phyloP scores from a whole-genome alignment of 2,888 invertebrate species.

The Microdon myrmicae region DNA sequence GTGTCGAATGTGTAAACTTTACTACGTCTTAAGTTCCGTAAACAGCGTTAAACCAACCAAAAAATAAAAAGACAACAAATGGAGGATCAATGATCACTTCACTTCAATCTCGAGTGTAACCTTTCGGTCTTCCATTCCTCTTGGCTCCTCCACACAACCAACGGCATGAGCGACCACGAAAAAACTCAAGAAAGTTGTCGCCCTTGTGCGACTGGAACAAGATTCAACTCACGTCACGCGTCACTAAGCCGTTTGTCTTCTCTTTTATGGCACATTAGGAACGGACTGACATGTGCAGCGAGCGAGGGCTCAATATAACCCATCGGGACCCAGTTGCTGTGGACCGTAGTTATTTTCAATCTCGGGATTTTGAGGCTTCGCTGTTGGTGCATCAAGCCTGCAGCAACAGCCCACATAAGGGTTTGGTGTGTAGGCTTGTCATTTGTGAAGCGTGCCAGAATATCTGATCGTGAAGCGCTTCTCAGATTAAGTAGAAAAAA shows the following conservation, averaged over 20 bases:
- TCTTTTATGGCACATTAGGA: constrained; percentile 50
- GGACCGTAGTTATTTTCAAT: constrained; percentile 20
- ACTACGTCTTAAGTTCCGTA: constrained; percentile 40
- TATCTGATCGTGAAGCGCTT: constrained; percentile 19
- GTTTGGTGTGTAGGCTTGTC: constrained; percentile 23
- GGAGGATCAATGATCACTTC: constrained; percentile 26
- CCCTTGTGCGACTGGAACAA: constrained; percentile 49
- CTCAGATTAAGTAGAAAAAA: constrained; percentile 4
- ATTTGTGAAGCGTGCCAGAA: constrained; percentile 38
- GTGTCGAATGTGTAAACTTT: constrained; percentile 33
- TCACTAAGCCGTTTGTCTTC: constrained; percentile 52
- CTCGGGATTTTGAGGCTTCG: neutral
- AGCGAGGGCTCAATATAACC: constrained; percentile 3
- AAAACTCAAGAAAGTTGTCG: constrained; percentile 50
- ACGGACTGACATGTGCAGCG: constrained; percentile 40
- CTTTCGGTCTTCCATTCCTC: constrained; percentile 49
- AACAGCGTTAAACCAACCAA: neutral
- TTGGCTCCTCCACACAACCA: constrained; percentile 32
- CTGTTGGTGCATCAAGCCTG: constrained; percentile 4
- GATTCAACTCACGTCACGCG: constrained; percentile 52
- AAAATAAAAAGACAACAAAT: neutral
- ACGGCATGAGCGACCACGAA: constrained; percentile 1
- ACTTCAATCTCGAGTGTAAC: constrained; percentile 26
- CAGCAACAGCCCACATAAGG: no score
- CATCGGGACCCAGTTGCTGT: constrained; percentile 15